phyloP scores from a whole-genome alignment of 2,797 vertebrate species.

The Anguilla obscura region DNA sequence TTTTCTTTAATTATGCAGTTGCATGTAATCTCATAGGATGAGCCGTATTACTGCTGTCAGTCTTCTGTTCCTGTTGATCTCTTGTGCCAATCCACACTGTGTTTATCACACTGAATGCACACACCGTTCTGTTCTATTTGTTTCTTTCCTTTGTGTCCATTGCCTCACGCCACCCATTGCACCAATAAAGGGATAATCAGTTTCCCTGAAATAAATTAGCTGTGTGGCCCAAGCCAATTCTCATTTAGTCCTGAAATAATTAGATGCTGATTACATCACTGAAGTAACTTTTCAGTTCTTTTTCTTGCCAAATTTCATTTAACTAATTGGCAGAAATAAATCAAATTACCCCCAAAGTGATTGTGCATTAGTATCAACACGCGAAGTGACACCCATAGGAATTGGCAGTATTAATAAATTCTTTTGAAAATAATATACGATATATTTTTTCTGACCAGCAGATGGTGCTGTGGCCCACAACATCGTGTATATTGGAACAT shows the following conservation, averaged over 20 bases:
- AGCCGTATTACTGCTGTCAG: neutral
- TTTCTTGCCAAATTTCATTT: neutral
- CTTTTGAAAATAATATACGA: neutral
- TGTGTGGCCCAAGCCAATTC: neutral
- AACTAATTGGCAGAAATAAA: neutral
- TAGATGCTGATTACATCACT: neutral
- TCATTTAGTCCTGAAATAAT: neutral
- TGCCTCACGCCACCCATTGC: neutral
- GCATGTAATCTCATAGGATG: neutral
- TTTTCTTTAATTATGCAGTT: neutral
- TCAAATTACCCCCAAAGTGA: neutral
- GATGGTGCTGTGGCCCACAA: conserved; percentile 40
- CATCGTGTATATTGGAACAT: neutral
- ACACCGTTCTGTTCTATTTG: neutral
- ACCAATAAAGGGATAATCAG: neutral
- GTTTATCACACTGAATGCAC: neutral
- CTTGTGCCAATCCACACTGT: neutral
- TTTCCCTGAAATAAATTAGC: neutral
- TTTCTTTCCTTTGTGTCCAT: neutral
- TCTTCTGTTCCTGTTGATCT: neutral
- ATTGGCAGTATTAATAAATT: neutral
- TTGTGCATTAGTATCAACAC: neutral
- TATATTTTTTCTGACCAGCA: conserved; percentile 40
- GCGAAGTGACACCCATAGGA: neutral
- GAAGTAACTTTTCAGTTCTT: neutral